These are phyloP conservation scores for Toxonevra muliebris DNA, from an alignment of 2,888 invertebrate genomes.

Conservation along the genomic window DNA sequence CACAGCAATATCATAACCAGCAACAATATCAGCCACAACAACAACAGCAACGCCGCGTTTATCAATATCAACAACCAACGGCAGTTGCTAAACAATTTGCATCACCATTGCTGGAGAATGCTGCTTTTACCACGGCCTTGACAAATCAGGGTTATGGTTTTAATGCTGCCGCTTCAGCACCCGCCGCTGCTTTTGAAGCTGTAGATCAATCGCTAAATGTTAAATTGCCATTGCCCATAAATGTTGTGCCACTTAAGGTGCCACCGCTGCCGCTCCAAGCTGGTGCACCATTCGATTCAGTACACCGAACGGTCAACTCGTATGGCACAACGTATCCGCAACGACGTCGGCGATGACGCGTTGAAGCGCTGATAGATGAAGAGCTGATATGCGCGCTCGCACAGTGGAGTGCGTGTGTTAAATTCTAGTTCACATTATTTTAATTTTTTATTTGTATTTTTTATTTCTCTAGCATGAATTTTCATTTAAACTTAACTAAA, in stretches of 20 bases:
- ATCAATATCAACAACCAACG: conserved; percentile 17
- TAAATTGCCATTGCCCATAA: conserved; percentile 55
- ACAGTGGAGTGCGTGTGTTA: conserved; percentile 32
- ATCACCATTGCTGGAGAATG: conserved; percentile 53
- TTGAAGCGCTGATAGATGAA: conserved; percentile 13
- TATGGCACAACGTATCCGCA: conserved; percentile 57
- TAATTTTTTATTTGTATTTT: not conserved
- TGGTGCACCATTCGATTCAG: conserved; percentile 54
- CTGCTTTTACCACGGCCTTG: conserved; percentile 55
- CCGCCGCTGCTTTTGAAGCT: not conserved
- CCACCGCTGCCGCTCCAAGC: conserved; percentile 55
- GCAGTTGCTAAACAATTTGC: conserved; percentile 46
- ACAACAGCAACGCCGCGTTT: conserved; percentile 18
- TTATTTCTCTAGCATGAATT: not conserved
- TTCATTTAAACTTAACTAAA: not conserved
- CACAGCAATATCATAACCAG: conserved; percentile 19
- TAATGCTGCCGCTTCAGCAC: conserved; percentile 28
- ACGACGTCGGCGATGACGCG: conserved; percentile 47
- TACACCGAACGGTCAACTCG: conserved; percentile 53
- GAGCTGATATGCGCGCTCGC: not conserved
- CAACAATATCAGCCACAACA: conserved; percentile 31
- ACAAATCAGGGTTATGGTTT: conserved; percentile 54
- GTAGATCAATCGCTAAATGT: conserved; percentile 49
- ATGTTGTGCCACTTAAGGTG: conserved; percentile 52
- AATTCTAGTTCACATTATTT: not conserved